A percentile compares a stretch with the other conserved stretches of the same genome.
Evolutionary conservation across 2,113 vertebrate species (phyloP).

Genomic region (Scatophagus argus): DNA sequence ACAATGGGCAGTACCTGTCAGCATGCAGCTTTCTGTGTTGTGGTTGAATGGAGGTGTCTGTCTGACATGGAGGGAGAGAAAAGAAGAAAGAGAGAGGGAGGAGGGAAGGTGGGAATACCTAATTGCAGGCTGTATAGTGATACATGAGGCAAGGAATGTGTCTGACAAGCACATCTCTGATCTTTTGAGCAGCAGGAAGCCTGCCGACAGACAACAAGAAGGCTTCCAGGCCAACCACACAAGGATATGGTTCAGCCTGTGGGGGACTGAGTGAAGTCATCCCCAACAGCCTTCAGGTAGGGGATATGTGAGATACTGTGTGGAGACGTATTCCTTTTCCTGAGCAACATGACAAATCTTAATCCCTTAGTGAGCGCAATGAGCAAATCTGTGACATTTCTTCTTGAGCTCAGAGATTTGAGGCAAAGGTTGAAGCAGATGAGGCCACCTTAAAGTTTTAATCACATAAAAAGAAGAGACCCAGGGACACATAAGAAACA

Average conservation of each 20-base stretch:
- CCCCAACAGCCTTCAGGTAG: conserved; percentile 26
- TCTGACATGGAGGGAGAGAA: conserved; percentile 43
- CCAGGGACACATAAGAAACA: not conserved
- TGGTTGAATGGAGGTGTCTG: conserved; percentile 69
- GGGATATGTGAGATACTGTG: not conserved
- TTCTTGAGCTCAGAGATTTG: not conserved
- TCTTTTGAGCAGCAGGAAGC: conserved; percentile 43
- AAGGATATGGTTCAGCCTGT: not conserved
- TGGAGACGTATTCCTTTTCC: not conserved
- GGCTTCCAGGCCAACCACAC: conserved; percentile 21
- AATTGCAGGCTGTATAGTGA: conserved; percentile 78
- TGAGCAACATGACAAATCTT: not conserved
- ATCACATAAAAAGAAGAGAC: not conserved
- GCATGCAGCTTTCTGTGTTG: conserved; percentile 23
- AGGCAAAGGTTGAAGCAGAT: not conserved
- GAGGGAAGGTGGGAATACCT: conserved; percentile 46
- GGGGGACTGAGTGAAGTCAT: conserved; percentile 42
- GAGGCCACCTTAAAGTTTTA: not conserved
- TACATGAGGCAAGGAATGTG: conserved; percentile 71
- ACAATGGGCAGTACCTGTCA: conserved; percentile 52
- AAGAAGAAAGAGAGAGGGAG: conserved; percentile 52
- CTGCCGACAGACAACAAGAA: conserved; percentile 50
- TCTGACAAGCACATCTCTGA: conserved; percentile 66
- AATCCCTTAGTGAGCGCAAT: not conserved
- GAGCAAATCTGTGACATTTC: not conserved